Conservation (phyloP, 2,888 invertebrate genomes). For the Trissolcus brochymenae region DNA sequence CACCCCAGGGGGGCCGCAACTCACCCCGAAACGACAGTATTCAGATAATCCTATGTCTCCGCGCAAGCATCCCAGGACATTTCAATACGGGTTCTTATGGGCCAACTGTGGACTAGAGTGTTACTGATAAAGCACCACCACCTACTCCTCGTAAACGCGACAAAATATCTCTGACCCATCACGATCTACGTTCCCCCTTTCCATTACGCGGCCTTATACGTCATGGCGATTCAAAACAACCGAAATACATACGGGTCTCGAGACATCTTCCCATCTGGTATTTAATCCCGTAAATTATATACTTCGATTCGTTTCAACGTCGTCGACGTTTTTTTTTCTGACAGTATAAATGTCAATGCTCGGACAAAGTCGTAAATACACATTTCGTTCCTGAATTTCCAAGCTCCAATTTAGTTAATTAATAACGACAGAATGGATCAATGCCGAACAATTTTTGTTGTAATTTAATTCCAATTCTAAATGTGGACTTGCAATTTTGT, state of each 20-base stretch:
- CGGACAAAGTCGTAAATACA: no score
- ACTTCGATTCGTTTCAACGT: conserved; percentile 8
- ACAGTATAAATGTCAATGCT: background rate
- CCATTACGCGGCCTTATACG: conserved; percentile 12
- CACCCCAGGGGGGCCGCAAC: conserved; percentile 72
- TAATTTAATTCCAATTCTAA: no score
- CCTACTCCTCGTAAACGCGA: conserved; percentile 49
- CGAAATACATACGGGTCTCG: conserved; percentile 31
- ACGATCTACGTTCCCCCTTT: conserved; percentile 31
- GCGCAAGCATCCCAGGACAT: conserved; percentile 62
- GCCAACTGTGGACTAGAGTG: conserved; percentile 52
- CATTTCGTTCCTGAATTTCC: no score
- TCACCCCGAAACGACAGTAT: conserved; percentile 72
- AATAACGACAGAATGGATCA: no score
- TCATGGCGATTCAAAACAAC: conserved; percentile 17
- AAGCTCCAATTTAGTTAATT: no score
- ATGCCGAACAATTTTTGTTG: no score
- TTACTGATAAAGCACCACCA: conserved; percentile 42
- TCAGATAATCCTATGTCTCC: conserved; percentile 73
- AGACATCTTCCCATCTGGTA: conserved; percentile 31
- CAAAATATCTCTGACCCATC: conserved; percentile 40
- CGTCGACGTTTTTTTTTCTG: conserved; percentile 7
- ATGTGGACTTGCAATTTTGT: no score
- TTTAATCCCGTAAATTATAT: conserved; percentile 26
- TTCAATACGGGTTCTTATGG: conserved; percentile 67